A percentile compares a stretch with the other conserved stretches of the same genome.
Conservation (phyloP, 2,113 vertebrate genomes). For the Gallinago undulata region DNA sequence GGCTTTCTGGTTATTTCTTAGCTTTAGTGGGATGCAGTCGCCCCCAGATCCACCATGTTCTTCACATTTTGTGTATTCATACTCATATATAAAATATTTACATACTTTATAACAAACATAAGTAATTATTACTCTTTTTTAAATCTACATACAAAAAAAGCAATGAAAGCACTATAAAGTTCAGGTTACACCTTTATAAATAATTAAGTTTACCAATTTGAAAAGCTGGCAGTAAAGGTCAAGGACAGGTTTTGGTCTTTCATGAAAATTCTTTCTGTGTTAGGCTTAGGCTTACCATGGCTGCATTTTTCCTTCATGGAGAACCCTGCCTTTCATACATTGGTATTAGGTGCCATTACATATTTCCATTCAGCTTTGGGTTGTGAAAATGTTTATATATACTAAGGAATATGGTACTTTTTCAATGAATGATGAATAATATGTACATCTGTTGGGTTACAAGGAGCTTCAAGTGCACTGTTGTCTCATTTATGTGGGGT, state of each 20-base stretch:
- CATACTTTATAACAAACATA: neutral
- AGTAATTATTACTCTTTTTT: neutral
- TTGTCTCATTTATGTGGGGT: neutral
- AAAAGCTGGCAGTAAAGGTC: neutral
- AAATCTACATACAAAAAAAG: neutral
- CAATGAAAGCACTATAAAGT: neutral
- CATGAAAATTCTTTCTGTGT: neutral
- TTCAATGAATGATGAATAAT: neutral
- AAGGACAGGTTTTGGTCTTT: neutral
- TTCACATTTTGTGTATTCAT: neutral
- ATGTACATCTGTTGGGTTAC: neutral
- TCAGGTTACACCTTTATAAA: neutral
- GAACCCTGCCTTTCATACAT: neutral
- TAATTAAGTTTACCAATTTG: neutral
- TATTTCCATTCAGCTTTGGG: neutral
- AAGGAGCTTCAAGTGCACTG: neutral
- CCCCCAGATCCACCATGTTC: neutral
- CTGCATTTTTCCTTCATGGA: neutral
- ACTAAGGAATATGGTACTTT: neutral
- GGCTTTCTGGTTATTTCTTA: neutral
- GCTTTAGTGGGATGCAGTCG: neutral
- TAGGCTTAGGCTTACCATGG: neutral
- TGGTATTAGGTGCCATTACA: neutral
- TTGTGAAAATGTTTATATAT: neutral
- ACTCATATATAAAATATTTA: neutral